Evolutionary conservation across 1,140 invertebrate species (phyloP), one percentile per base, ranked within the genome.

Genomic region (Asobara japonica): DNA sequence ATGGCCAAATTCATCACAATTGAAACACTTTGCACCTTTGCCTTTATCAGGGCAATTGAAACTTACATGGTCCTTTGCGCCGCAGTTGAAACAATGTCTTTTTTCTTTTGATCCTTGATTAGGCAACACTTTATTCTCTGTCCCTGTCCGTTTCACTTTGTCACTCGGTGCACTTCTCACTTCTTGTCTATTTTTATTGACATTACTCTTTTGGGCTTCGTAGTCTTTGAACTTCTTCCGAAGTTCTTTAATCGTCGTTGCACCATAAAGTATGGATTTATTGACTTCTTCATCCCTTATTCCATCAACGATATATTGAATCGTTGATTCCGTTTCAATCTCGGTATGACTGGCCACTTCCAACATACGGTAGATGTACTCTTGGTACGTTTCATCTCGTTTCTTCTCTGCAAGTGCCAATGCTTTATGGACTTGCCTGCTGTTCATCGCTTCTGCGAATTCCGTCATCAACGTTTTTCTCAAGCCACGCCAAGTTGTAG

Each of bases 281-380:
- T 77, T 77, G 2, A 29, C 25, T 30, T 71, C 60, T 20, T 77
- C 74, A 56, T 77, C 77, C 30, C 13, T 66, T 60, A 80, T 77
- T 10, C 78, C 79, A 16, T 80, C 79, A 20, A 80, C 80, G 13
- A 80, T 78, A 33, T 80, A 78, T 73, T 78, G 78, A 41, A 82
- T 80, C 10, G 76, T 56, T 11, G 70, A 67, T 66, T 75, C 75
- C 10, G 16, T 10, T 48, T 82, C 79, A 13, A 80, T 73, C 41
- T 69, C 51, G 2, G 66, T 56, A 38, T 72, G 66, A 73, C 77
- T 77, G 1, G 72, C 79, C 11, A 80, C 75, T 60, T 80, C 78
- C 45, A 76, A 27, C 73, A 79, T 76, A 51, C 70, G 60, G 27
- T 79, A 73, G 8, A 72, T 27, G 56, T 79, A 80, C 22, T 74